A percentile compares a stretch with the other conserved stretches of the same genome.
Evolutionary conservation across 1,140 invertebrate genomes (phyloP).

Genomic region (Himalopsyche phryganea): DNA sequence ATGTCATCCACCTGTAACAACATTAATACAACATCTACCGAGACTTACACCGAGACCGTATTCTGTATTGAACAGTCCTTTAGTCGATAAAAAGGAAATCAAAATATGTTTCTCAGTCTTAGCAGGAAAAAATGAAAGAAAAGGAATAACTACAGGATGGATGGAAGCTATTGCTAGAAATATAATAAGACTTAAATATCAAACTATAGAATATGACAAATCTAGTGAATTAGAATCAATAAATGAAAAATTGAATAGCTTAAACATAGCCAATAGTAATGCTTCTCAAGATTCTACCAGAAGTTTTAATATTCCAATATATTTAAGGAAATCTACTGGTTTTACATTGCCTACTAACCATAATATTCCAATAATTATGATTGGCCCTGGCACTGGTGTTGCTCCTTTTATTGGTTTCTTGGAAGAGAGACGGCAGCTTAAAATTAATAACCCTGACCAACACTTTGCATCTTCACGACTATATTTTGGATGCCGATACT

Average conservation of each 20-base stretch:
- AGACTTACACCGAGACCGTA: slow-evolving; percentile 72
- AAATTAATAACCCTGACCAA: slow-evolving; percentile 33
- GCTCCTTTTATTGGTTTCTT: slow-evolving; percentile 74
- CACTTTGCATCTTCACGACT: slow-evolving; percentile 54
- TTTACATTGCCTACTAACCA: slow-evolving; percentile 57
- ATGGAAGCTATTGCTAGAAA: slow-evolving; percentile 43
- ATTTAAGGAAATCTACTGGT: slow-evolving; percentile 58
- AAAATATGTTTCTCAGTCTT: slow-evolving; percentile 69
- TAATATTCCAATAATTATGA: slow-evolving; percentile 65
- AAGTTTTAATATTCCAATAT: slow-evolving; percentile 51
- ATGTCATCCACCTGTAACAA: slow-evolving; percentile 61
- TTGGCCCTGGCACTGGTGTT: slow-evolving; percentile 80
- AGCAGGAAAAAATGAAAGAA: slow-evolving; percentile 49
- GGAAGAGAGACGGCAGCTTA: slow-evolving; percentile 50
- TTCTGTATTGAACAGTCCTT: slow-evolving; percentile 70
- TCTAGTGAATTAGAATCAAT: not conserved
- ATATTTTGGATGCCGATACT: slow-evolving; percentile 74
- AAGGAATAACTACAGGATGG: slow-evolving; percentile 68
- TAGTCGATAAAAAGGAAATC: slow-evolving; percentile 47
- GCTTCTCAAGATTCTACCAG: not conserved
- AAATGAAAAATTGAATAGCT: not conserved
- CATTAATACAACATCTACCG: slow-evolving; percentile 70
- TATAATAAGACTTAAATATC: not conserved
- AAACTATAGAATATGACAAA: not conserved
- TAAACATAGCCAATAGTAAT: not conserved